Percentiles rank a stretch among this genome's conserved stretches.
These are phyloP conservation scores for Zygothrica quintamaculata DNA, from an alignment of 2,888 invertebrate species.

Conservation along the genomic window DNA sequence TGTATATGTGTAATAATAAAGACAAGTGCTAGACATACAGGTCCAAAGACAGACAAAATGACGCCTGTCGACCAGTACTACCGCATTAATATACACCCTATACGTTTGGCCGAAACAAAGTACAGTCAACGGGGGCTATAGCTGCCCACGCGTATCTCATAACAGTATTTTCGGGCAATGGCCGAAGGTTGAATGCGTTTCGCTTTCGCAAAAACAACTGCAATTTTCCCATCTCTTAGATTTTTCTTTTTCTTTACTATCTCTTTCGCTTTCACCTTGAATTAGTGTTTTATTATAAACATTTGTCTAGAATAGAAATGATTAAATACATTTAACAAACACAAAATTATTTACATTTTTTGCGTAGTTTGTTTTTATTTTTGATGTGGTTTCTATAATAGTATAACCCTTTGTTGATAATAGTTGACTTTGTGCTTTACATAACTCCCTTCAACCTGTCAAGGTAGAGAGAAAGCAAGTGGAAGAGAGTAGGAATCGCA, in stretches of 20 bases:
- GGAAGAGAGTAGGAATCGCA: no score
- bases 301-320: slow-evolving; percentile 37
- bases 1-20: slow-evolving; percentile 10
- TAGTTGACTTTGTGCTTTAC: slow-evolving; percentile 27
- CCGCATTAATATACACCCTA: slow-evolving; percentile 30
- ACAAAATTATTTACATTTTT: slow-evolving; percentile 14
- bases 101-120: slow-evolving; percentile 13
- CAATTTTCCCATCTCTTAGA: slow-evolving; percentile 12
- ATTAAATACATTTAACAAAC: slow-evolving; percentile 14
- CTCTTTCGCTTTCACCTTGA: slow-evolving; percentile 46
- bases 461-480: no score
- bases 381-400: no score
- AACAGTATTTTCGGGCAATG: slow-evolving; percentile 20
- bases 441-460: no score
- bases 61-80: slow-evolving; percentile 28
- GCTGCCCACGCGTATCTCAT: slow-evolving; percentile 9
- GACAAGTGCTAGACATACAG: slow-evolving; percentile 34
- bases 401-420: no score
- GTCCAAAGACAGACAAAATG: slow-evolving; percentile 43
- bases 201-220: slow-evolving; percentile 27
- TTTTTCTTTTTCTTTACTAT: slow-evolving; percentile 10
- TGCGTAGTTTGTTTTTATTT: no score
- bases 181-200: slow-evolving; percentile 44
- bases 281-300: slow-evolving; percentile 20
- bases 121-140: slow-evolving; percentile 33